Conservation (phyloP, 2,113 vertebrate genomes). For the Pogonocichla stellata region DNA sequence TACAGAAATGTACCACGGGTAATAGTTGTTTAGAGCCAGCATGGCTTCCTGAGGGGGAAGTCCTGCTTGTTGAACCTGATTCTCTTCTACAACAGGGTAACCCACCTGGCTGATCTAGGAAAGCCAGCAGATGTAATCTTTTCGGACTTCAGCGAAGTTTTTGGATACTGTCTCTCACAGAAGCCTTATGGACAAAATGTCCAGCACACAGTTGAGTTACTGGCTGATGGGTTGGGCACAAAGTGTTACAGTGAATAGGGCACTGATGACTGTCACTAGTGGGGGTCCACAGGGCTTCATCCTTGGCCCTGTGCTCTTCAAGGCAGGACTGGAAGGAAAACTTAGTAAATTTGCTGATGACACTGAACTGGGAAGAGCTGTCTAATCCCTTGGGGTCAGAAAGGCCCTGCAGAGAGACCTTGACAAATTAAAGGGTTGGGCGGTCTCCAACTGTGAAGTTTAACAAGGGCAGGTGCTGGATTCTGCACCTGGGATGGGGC, state of each 20-base stretch:
- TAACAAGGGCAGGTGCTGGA: not conserved
- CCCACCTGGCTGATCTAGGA: not conserved
- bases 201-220: not conserved
- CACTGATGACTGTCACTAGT: not conserved
- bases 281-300: fast-evolving
- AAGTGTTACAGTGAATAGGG: not conserved
- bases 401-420: not conserved
- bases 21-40: not conserved
- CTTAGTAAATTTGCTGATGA: not conserved
- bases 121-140: not conserved
- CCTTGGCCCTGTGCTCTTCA: not conserved
- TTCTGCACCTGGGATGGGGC: not conserved
- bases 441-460: not conserved
- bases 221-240: not conserved
- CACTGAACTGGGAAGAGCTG: not conserved
- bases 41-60: not conserved
- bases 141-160: not conserved
- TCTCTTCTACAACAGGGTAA: not conserved
- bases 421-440: not conserved
- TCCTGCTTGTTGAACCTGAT: not conserved
- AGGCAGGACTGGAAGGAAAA: not conserved
- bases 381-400: not conserved
- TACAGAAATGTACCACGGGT: not conserved
- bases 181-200: not conserved
- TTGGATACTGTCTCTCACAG: not conserved